Percentiles rank a stretch among this genome's conserved stretches.
Evolutionary conservation across 2,888 invertebrate genomes (phyloP).

Genomic region (Cantharis lateralis): DNA sequence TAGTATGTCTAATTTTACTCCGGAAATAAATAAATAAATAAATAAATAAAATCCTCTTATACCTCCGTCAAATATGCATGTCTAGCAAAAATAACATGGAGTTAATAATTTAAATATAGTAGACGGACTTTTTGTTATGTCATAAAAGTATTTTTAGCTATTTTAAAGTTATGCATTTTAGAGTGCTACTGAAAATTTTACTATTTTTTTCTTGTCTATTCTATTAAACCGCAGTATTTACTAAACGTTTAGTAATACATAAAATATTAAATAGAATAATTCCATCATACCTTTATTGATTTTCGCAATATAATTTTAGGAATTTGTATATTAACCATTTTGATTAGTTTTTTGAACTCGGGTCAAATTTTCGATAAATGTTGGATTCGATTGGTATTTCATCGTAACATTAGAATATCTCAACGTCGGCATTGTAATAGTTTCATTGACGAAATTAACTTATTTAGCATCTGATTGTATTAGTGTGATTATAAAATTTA

Average conservation of each 20-base stretch:
- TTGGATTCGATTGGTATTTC: neutral
- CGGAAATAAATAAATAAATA: neutral
- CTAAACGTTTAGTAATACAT: neutral
- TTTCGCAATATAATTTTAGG: neutral
- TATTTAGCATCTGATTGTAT: neutral
- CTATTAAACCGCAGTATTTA: neutral
- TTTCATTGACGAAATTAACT: neutral
- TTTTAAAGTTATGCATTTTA: neutral
- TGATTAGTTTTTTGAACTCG: neutral
- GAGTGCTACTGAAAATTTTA: neutral
- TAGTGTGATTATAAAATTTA: too few relatives aligned
- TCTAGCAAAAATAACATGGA: neutral
- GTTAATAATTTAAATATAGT: slow-evolving; percentile 1
- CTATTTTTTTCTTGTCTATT: neutral
- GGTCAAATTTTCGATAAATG: neutral
- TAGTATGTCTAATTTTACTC: neutral
- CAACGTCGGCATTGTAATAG: too few relatives aligned
- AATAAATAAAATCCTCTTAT: neutral
- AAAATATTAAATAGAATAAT: neutral
- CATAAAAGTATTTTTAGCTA: neutral
- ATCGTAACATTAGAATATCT: neutral
- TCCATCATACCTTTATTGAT: neutral
- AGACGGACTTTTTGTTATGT: slow-evolving; percentile 1
- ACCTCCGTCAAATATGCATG: neutral
- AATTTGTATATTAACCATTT: neutral